Percentiles rank a stretch among this genome's conserved stretches.
Evolutionary conservation across 2,888 invertebrate species (phyloP).

Genomic region (Choristoneura rosaceana): DNA sequence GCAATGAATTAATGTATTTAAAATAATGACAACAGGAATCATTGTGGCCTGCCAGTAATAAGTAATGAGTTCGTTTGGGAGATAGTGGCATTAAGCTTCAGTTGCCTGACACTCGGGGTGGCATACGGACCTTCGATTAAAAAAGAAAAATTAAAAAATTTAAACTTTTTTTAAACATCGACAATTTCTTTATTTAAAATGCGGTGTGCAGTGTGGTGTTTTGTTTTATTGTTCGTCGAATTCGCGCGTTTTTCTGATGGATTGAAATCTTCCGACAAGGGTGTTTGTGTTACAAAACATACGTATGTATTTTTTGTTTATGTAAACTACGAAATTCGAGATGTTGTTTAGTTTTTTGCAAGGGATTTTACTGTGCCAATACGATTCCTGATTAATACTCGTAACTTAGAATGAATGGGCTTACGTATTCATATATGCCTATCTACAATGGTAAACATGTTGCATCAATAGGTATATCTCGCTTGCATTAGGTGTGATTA

Average conservation of each 20-base stretch:
- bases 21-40: slow-evolving; percentile 14
- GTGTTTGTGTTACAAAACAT: slow-evolving; percentile 49
- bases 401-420: no score
- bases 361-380: no score
- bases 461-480: no score
- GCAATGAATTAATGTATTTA: slow-evolving; percentile 12
- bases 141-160: slow-evolving; percentile 6
- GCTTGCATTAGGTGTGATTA: no score
- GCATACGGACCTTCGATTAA: slow-evolving; percentile 26
- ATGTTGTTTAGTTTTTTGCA: no score
- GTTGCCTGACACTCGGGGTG: slow-evolving; percentile 27
- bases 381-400: no score
- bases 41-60: slow-evolving; percentile 14
- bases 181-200: background rate
- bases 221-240: slow-evolving; percentile 16
- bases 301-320: slow-evolving; percentile 23
- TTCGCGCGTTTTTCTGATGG: slow-evolving; percentile 37
- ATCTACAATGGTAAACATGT: no score
- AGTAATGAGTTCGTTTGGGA: slow-evolving; percentile 32
- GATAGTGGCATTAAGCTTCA: slow-evolving; percentile 34
- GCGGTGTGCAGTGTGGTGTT: slow-evolving; percentile 43
- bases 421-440: no score
- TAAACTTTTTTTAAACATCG: slow-evolving; percentile 5
- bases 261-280: slow-evolving; percentile 46
- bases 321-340: no score